Conservation (phyloP, 92 coral and sea anemone genomes). For the Montipora capitata region DNA sequence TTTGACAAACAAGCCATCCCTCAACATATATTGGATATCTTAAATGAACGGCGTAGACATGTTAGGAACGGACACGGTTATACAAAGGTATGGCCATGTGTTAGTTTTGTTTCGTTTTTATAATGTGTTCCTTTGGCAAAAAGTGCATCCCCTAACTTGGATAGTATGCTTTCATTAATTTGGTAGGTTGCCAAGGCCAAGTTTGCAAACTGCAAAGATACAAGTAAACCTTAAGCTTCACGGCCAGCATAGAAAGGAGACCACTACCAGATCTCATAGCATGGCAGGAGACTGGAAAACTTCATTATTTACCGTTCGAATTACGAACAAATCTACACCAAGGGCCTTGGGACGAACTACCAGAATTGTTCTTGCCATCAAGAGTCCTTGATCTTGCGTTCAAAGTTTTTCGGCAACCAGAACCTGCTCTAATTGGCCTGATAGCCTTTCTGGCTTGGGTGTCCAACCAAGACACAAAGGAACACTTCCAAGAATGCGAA, state of each 20-base stretch:
- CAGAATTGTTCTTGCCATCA: conserved; percentile 20
- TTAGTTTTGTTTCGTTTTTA: too few species aligned
- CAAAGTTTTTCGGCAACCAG: conserved; percentile 8
- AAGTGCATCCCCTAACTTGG: too few species aligned
- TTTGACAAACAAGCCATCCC: too few species aligned
- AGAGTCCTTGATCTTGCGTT: background rate
- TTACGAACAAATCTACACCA: conserved; percentile 33
- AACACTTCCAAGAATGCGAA: conserved; percentile 25
- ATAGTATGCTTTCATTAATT: too few species aligned
- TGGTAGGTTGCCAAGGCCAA: too few species aligned
- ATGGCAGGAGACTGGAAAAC: conserved; percentile 38
- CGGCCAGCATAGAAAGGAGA: conserved; percentile 42
- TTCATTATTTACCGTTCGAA: conserved; percentile 68
- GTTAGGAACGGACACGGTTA: too few species aligned
- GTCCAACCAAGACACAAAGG: conserved; percentile 23
- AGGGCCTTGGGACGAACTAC: conserved; percentile 53
- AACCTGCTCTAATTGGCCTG: background rate
- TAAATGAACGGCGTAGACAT: too few species aligned
- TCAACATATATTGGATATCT: too few species aligned
- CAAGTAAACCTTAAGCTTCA: too few species aligned
- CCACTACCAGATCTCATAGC: conserved; percentile 61
- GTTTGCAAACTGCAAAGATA: too few species aligned
- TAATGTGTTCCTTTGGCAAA: too few species aligned
- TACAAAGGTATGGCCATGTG: too few species aligned
- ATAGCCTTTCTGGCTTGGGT: conserved; percentile 29